Evolutionary conservation across 2,888 invertebrate genomes (phyloP).

Genomic region (Orchesellides sinensis): DNA sequence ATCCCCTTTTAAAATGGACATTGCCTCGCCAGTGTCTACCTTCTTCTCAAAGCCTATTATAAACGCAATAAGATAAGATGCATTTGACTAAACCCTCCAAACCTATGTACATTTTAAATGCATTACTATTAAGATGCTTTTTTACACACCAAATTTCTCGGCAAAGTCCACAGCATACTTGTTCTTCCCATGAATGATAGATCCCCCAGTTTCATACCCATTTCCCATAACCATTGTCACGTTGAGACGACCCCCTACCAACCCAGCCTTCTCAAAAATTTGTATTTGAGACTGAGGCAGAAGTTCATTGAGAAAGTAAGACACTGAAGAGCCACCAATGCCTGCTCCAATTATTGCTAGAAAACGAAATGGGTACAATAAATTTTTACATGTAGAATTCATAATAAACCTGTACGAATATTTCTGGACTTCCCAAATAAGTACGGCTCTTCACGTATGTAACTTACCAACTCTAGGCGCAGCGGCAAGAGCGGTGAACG

Average conservation of each 20-base stretch:
- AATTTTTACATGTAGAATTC: neutral
- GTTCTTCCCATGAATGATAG: conserved; percentile 81
- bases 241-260: conserved; percentile 81
- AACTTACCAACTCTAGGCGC: conserved; percentile 58
- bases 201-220: conserved; percentile 81
- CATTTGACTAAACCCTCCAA: too few species aligned
- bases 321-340: conserved; percentile 81
- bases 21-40: conserved; percentile 61
- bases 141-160: conserved; percentile 78
- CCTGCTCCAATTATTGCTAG: conserved; percentile 82
- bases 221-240: conserved; percentile 78
- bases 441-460: neutral
- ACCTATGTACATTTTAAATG: too few species aligned
- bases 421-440: neutral
- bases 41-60: conserved; percentile 63
- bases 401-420: neutral
- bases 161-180: conserved; percentile 80
- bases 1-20: conserved; percentile 74
- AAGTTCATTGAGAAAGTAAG: conserved; percentile 79
- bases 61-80: neutral
- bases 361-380: conserved; percentile 58
- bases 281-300: conserved; percentile 78
- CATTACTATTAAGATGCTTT: neutral
- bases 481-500: conserved; percentile 23
- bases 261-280: conserved; percentile 79